Evolutionary conservation across 2,888 invertebrate genomes (phyloP), one percentile per base, ranked within the genome.

Genomic region (Heliothis peltigera): DNA sequence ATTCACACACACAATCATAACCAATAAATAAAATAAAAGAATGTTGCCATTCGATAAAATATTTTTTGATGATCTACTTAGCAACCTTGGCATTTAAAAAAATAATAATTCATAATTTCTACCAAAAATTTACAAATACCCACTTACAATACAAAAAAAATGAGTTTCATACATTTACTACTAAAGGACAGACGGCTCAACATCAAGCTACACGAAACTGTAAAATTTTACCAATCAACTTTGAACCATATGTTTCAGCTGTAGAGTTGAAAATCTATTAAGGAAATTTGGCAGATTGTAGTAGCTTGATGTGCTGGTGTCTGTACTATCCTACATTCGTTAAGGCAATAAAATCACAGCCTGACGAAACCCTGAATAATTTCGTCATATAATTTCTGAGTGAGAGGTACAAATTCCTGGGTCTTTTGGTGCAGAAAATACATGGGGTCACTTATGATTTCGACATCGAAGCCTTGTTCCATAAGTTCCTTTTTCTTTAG

Each of bases 401-500:
- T 95, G 8, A 96, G 77, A 0, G 86, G 89, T 1, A 95, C 87
- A 78, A 95, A 96, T 43, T 94, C 89, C 0, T 89, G 89, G 2
- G 87, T 80, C 69, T 92, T 94, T 61, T 88, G 91, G 57, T 95
- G 94, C 62, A 95, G 90, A 83, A 97, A 97, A 87, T 96, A 98
- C 39, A 98, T 85, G 0, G 96, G 95, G 89, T 98, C 98, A 46
- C 95, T 94, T 18, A 97, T 91, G 74, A 95, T 88, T 4, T 88
- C 90, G 8, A 96, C 84, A 68, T 98, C 95, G 84, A 96, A 99
- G 0, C 97, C 98, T 82, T 98, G 97, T 59, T 96, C 95, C 85
- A 98, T 97, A 22, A 99, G 92, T 77, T 98, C 97, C n/a, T 96
- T 96, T 91, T 99, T 99, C 87, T 98, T 98, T 77, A 99, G 91